phyloP scores from a whole-genome alignment of 1,140 invertebrate species.

The Metopolophium dirhodum region DNA sequence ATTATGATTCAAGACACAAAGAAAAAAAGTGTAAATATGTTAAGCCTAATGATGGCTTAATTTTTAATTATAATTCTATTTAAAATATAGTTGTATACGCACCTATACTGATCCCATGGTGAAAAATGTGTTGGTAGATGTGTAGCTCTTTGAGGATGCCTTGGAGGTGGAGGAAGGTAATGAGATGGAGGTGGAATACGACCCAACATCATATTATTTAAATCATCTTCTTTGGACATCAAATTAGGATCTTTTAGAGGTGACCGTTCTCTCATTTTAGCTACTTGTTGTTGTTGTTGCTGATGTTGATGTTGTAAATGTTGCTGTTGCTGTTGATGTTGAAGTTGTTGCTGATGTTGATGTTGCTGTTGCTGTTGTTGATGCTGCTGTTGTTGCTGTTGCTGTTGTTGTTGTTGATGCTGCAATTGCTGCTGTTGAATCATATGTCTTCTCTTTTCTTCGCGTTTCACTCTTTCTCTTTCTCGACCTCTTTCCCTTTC shows the following conservation, averaged over 20 bases:
- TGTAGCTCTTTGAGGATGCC: constrained; percentile 58
- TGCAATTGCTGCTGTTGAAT: constrained; percentile 64
- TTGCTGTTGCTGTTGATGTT: constrained; percentile 63
- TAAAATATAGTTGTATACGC: not conserved
- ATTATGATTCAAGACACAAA: not conserved
- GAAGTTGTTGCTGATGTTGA: constrained; percentile 60
- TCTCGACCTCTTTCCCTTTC: constrained; percentile 63
- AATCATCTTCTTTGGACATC: constrained; percentile 59
- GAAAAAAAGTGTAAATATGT: no score
- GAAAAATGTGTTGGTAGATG: constrained; percentile 59
- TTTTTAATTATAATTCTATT: not conserved
- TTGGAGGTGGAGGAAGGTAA: constrained; percentile 58
- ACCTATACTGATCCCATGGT: constrained; percentile 60
- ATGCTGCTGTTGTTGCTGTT: constrained; percentile 59
- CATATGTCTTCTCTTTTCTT: constrained; percentile 65
- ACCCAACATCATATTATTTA: constrained; percentile 56
- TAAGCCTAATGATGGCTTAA: no score
- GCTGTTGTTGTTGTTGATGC: constrained; percentile 64
- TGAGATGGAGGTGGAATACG: constrained; percentile 52
- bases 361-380: constrained; percentile 62
- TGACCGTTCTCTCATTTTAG: constrained; percentile 57
- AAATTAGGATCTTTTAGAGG: constrained; percentile 58
- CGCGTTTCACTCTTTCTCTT: constrained; percentile 65
- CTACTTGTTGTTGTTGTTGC: constrained; percentile 59
- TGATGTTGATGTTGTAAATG: constrained; percentile 63